Conservation (phyloP, 2,888 invertebrate genomes). For the Drosophila kambysellisi region DNA sequence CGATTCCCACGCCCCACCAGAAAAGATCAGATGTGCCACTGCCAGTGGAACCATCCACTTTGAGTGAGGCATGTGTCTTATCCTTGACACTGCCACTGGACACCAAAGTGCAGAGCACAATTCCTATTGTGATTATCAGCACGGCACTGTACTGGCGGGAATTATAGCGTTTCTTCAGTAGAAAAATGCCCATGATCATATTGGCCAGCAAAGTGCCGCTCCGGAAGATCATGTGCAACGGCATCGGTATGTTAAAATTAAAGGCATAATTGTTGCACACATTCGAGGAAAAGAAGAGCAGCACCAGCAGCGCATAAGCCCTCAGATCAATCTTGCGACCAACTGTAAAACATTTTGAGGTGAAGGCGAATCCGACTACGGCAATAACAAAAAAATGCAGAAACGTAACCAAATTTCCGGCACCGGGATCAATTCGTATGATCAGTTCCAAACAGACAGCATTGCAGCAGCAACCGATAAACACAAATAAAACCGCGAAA, state of each 20-base stretch:
- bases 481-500: conserved; percentile 90
- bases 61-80: conserved; percentile 87
- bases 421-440: conserved; percentile 95
- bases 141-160: conserved; percentile 95
- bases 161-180: conserved; percentile 93
- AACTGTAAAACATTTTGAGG: conserved; percentile 92
- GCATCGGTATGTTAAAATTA: conserved; percentile 98
- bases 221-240: conserved; percentile 99
- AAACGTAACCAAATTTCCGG: conserved; percentile 97
- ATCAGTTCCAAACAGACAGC: conserved; percentile 95
- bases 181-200: conserved; percentile 97
- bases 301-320: conserved; percentile 93
- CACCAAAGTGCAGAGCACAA: conserved; percentile 94
- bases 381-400: conserved; percentile 97
- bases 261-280: conserved; percentile 98
- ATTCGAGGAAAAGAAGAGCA: conserved; percentile 96
- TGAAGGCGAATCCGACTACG: conserved; percentile 93
- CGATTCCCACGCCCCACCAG: conserved; percentile 91
- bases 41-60: conserved; percentile 28
- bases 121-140: conserved; percentile 95
- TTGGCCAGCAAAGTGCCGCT: conserved; percentile 98
- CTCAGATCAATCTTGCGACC: conserved; percentile 90
- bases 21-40: conserved; percentile 84
- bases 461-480: conserved; percentile 94
- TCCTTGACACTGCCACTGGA: conserved; percentile 89